Evolutionary conservation across 2,113 vertebrate genomes (phyloP), one percentile per base, ranked within the genome.

Genomic region (Larimichthys polyactis): DNA sequence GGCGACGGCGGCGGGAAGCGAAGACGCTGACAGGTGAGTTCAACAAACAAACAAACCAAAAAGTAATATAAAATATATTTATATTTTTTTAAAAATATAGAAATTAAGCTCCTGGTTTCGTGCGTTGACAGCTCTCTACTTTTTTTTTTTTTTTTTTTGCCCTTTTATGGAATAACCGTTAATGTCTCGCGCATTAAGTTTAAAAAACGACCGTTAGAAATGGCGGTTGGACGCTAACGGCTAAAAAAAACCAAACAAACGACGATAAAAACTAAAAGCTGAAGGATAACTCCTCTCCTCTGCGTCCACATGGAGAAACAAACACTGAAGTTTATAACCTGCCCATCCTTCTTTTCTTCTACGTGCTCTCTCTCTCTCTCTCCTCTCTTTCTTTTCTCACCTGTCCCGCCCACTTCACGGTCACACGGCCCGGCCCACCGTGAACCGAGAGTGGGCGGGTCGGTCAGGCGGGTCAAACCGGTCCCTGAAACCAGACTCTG

Each of bases 371-470:
- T 44, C 43, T 32, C 54, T 11, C 52, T 49, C 44, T 46, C 32
- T 36, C 32, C 32, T 14, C 44, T 46, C 44, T 1, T 14, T 46
- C 65, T 64, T 1, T 4, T 15, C 65, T 67, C 82, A 84, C 86
- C 79, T 86, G 84, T 27, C 83, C 73, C 87, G 71, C 90, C 86
- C 62, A 75, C 78, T 27, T 46, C 71, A 2, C 71, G 0, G 10
- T 0, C 36, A 12, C 15, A 2, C 79, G 49, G 72, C 5, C 66
- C 69, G 59, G 69, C 79, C 58, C 65, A 48, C 43, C 4, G 10
- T 5, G 3, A 10, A 15, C 12, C 44, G 2, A 2, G 29, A 40
- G 44, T 4, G 44, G 44, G 44, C 11, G n/a, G 29, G 19, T 5
- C 19, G 73, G 70, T 54, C 11, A 1, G 44, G 58, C 87, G 0